phyloP scores from a whole-genome alignment of 2,797 vertebrate genomes.

The Chaenodraco wilsoni region DNA sequence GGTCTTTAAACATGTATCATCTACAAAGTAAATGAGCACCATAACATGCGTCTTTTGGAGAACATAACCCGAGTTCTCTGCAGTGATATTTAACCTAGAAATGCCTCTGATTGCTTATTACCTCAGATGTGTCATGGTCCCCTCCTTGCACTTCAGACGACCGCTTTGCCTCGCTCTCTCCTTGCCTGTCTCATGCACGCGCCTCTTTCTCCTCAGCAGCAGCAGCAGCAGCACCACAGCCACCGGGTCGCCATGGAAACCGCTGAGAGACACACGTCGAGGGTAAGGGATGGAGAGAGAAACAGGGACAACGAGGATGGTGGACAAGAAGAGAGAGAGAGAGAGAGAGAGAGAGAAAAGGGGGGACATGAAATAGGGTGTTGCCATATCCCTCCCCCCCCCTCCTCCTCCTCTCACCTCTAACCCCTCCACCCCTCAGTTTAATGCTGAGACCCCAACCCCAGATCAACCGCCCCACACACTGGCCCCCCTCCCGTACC shows the following conservation, averaged over 20 bases:
- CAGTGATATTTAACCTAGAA: background rate
- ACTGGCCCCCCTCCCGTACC: constrained; percentile 58
- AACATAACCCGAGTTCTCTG: background rate
- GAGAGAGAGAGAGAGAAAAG: constrained; percentile 23
- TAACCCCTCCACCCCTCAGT: constrained; percentile 64
- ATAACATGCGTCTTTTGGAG: background rate
- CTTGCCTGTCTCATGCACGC: constrained; percentile 63
- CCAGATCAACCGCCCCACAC: constrained; percentile 59
- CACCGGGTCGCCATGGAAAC: constrained; percentile 83
- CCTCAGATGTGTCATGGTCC: constrained; percentile 22
- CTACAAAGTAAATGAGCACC: background rate
- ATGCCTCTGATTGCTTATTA: constrained; percentile 42
- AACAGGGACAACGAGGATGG: constrained; percentile 45
- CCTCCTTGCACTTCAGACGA: constrained; percentile 43
- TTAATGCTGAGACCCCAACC: constrained; percentile 74
- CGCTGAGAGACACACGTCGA: constrained; percentile 73
- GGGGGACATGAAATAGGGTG: constrained; percentile 80
- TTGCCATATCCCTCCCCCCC: constrained; percentile 61
- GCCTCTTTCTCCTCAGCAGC: constrained; percentile 74
- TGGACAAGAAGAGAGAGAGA: constrained; percentile 45
- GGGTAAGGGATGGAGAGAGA: constrained; percentile 68
- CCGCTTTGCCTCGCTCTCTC: constrained; percentile 43
- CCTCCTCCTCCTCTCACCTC: constrained; percentile 54
- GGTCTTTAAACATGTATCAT: constrained; percentile 3
- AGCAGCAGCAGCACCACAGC: constrained; percentile 74